phyloP scores from a whole-genome alignment of 2,797 vertebrate genomes.

The Lacerta bilineata region DNA sequence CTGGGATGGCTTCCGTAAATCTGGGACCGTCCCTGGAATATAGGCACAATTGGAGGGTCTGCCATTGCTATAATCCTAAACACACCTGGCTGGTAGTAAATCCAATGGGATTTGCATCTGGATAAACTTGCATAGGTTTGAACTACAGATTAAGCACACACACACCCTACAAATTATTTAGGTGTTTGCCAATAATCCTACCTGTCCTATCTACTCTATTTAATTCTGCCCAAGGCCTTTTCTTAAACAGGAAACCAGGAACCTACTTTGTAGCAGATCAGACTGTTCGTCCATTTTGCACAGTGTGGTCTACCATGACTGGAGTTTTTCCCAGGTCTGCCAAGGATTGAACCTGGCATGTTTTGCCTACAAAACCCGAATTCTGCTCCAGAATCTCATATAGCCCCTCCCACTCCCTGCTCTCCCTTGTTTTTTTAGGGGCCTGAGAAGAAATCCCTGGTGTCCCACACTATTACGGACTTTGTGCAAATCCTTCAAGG shows the following conservation, averaged over 20 bases:
- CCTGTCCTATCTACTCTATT: not conserved
- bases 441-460: no score
- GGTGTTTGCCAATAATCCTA: not conserved
- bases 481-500: not conserved
- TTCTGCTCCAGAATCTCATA: not conserved
- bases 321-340: not conserved
- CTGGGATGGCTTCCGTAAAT: no score
- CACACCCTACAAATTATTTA: not conserved
- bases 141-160: not conserved
- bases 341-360: not conserved
- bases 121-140: not conserved
- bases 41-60: no score
- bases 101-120: not conserved
- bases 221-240: not conserved
- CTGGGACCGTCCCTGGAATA: no score
- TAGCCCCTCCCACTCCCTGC: no score
- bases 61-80: not conserved
- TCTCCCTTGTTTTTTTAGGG: not conserved
- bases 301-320: not conserved
- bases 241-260: not conserved
- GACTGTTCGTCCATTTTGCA: not conserved
- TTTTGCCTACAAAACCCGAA: not conserved
- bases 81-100: not conserved
- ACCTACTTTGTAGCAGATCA: not conserved
- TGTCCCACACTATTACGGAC: not conserved